Evolutionary conservation across 2,113 vertebrate species (phyloP).

Genomic region (Pardalotus punctatus): DNA sequence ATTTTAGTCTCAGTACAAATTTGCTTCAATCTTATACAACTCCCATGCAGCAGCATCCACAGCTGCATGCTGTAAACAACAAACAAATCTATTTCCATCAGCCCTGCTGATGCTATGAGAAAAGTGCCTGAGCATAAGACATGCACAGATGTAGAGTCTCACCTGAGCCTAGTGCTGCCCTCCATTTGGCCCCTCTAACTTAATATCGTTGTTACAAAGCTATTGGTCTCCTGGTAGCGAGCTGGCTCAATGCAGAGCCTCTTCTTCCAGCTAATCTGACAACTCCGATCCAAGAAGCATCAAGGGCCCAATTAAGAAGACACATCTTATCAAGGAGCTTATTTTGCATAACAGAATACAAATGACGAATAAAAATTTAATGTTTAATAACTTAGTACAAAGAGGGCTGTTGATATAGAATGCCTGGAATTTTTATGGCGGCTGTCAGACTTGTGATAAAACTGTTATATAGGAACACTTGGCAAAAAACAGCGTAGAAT

Average conservation of each 20-base stretch:
- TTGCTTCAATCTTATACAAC: slow-evolving; percentile 85
- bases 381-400: slow-evolving; percentile 94
- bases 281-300: slow-evolving; percentile 89
- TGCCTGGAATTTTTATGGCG: slow-evolving; percentile 88
- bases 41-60: slow-evolving; percentile 87
- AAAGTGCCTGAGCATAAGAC: slow-evolving; percentile 83
- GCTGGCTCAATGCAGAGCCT: slow-evolving; percentile 81
- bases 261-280: slow-evolving; percentile 87
- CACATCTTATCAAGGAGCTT: slow-evolving; percentile 93
- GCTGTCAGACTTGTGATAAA: slow-evolving; percentile 89
- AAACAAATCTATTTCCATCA: slow-evolving; percentile 87
- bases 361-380: slow-evolving; percentile 93
- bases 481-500: slow-evolving; percentile 86
- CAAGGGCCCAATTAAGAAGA: slow-evolving; percentile 94
- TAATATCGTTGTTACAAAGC: slow-evolving; percentile 86
- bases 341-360: slow-evolving; percentile 95
- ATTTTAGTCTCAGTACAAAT: slow-evolving; percentile 87
- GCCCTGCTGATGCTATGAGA: slow-evolving; percentile 85
- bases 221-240: slow-evolving; percentile 84
- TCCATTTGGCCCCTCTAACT: slow-evolving; percentile 84
- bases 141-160: slow-evolving; percentile 89
- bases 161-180: slow-evolving; percentile 89
- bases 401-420: slow-evolving; percentile 88
- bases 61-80: slow-evolving; percentile 93
- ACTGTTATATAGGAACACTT: slow-evolving; percentile 89